These are phyloP conservation scores for Chaetogeoica ovagalla DNA, from an alignment of 2,888 invertebrate genomes.

Conservation along the genomic window DNA sequence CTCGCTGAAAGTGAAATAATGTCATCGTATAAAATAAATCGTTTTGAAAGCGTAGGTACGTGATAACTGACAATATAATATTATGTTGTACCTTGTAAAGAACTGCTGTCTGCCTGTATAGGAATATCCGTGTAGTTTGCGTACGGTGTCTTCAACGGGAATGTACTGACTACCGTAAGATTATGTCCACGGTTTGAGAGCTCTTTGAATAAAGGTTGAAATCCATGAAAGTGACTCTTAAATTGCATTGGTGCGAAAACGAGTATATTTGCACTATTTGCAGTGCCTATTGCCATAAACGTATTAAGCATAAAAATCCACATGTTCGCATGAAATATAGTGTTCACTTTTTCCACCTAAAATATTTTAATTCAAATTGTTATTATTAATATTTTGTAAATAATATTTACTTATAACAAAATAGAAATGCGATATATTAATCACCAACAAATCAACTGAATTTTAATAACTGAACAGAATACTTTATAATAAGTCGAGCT, in stretches of 20 bases:
- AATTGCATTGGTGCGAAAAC: constrained; percentile 51
- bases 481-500: too few relatives aligned
- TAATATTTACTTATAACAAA: too few relatives aligned
- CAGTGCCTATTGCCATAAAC: background rate
- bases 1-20: too few relatives aligned
- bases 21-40: background rate
- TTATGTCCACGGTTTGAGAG: constrained; percentile 50
- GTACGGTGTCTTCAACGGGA: constrained; percentile 17
- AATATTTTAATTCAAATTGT: too few relatives aligned
- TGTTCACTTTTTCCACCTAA: too few relatives aligned
- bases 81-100: background rate
- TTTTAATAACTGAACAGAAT: too few relatives aligned
- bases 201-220: constrained; percentile 51
- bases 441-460: too few relatives aligned
- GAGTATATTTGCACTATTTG: constrained; percentile 38
- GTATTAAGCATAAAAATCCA: too few relatives aligned
- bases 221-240: constrained; percentile 53
- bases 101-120: background rate
- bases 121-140: constrained; percentile 45
- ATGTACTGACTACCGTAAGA: constrained; percentile 44
- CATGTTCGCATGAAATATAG: too few relatives aligned
- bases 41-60: background rate
- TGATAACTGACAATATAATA: too few relatives aligned
- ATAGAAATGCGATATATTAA: too few relatives aligned
- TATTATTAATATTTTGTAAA: too few relatives aligned